These are phyloP conservation scores for Drosophila ezoana DNA, from an alignment of 2,888 invertebrate species.

Conservation along the genomic window DNA sequence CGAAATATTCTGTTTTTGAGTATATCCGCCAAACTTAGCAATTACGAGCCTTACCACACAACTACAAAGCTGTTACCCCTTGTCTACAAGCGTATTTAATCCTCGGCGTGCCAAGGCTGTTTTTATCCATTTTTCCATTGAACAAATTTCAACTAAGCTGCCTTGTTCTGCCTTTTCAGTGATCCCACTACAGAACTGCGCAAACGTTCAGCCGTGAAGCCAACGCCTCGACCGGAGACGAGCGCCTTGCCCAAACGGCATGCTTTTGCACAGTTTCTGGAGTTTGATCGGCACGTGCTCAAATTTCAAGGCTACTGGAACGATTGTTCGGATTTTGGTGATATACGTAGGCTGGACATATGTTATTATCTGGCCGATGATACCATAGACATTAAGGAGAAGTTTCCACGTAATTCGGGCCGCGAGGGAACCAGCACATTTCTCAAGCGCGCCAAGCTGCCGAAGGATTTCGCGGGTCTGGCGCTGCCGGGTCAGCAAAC, in stretches of 20 bases:
- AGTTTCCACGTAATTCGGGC: slow-evolving; percentile 88
- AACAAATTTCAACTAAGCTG: background rate
- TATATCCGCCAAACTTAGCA: no score
- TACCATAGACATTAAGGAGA: slow-evolving; percentile 94
- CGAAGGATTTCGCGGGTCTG: slow-evolving; percentile 86
- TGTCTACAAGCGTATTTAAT: no score
- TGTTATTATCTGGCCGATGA: slow-evolving; percentile 95
- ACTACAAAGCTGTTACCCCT: no score
- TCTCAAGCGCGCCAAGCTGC: slow-evolving; percentile 90
- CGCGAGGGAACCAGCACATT: slow-evolving; percentile 90
- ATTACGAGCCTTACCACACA: no score
- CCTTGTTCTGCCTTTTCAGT: slow-evolving; percentile 34
- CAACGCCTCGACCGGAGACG: slow-evolving; percentile 31
- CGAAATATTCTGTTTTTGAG: no score
- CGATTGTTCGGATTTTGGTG: slow-evolving; percentile 92
- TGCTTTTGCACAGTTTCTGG: slow-evolving; percentile 92
- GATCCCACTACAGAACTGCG: slow-evolving; percentile 86
- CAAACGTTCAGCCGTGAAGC: slow-evolving; percentile 76
- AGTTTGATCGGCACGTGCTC: slow-evolving; percentile 90
- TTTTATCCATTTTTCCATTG: no score
- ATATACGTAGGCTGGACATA: slow-evolving; percentile 91
- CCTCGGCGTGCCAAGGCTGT: no score
- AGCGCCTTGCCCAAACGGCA: slow-evolving; percentile 86
- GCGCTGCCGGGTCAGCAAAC: slow-evolving; percentile 86
- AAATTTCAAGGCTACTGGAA: slow-evolving; percentile 96